phyloP scores from a whole-genome alignment of 1,140 invertebrate species.

The Carposina sasakii region DNA sequence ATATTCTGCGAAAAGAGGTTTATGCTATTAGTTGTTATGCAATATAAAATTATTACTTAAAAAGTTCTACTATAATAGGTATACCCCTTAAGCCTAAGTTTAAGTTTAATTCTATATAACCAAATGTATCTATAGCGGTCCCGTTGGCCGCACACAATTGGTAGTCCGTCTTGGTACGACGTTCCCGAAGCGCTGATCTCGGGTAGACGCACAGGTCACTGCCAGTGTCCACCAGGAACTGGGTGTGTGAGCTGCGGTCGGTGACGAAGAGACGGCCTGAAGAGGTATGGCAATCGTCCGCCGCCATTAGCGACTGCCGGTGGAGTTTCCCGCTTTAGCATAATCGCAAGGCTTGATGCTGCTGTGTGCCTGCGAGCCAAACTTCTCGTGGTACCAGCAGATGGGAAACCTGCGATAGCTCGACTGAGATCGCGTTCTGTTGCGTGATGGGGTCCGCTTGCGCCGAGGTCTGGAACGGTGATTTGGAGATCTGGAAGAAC shows the following conservation, averaged over 20 bases:
- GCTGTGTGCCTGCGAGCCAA: not conserved
- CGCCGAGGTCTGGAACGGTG: too few species aligned
- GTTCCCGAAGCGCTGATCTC: not conserved
- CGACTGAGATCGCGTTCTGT: too few species aligned
- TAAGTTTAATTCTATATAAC: slow-evolving; percentile 21
- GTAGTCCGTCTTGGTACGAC: slow-evolving; percentile 6
- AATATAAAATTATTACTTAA: too few species aligned
- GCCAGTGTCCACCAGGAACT: slow-evolving; percentile 16
- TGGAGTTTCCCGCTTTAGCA: slow-evolving; percentile 9
- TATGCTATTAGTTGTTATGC: too few species aligned
- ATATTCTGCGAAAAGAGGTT: too few species aligned
- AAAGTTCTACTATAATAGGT: too few species aligned
- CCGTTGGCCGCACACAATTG: slow-evolving; percentile 26
- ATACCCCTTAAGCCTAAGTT: too few species aligned
- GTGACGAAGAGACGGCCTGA: slow-evolving; percentile 11
- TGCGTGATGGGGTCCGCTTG: too few species aligned
- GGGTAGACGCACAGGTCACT: slow-evolving; percentile 22
- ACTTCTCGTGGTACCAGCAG: too few species aligned
- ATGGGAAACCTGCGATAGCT: too few species aligned
- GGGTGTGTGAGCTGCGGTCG: slow-evolving; percentile 7
- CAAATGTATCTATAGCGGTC: slow-evolving; percentile 35
- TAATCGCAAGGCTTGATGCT: slow-evolving; percentile 4
- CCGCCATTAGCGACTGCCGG: slow-evolving; percentile 11
- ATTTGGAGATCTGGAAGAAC: too few species aligned
- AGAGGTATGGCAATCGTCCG: slow-evolving; percentile 1